Evolutionary conservation across 2,113 vertebrate genomes (phyloP).

Genomic region (Rhagologus leucostigma): DNA sequence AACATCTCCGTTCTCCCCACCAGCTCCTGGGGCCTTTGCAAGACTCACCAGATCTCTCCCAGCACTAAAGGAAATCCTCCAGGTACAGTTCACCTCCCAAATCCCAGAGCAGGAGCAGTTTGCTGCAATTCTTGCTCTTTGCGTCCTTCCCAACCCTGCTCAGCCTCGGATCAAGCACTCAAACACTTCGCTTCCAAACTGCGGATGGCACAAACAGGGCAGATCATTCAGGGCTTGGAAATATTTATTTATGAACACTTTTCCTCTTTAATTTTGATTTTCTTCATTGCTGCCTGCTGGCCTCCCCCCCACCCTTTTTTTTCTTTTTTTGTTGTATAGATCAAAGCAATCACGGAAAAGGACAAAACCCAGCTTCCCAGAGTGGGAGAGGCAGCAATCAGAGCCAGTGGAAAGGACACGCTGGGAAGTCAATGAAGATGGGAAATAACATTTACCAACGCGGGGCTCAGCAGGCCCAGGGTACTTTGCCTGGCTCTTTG

Average conservation of each 20-base stretch:
- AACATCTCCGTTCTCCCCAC: background rate
- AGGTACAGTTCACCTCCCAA: background rate
- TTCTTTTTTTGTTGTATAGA: background rate
- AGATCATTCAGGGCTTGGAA: background rate
- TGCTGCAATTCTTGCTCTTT: background rate
- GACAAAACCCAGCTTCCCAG: conserved; percentile 29
- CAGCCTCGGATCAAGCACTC: background rate
- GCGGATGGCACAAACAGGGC: background rate
- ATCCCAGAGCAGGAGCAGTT: background rate
- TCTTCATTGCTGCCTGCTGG: background rate
- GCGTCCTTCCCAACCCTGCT: background rate
- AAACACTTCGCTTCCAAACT: background rate
- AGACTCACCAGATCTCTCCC: background rate
- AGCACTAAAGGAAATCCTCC: background rate
- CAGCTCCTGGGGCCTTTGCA: background rate
- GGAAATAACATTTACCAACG: conserved; percentile 60
- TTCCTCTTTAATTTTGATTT: background rate
- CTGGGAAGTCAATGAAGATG: conserved; percentile 25
- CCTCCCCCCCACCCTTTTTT: background rate
- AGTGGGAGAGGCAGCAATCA: conserved; percentile 59
- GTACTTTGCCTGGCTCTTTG: conserved; percentile 30
- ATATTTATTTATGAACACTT: background rate
- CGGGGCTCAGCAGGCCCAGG: conserved; percentile 52
- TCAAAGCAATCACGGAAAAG: conserved; percentile 50
- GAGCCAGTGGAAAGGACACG: conserved; percentile 49